These are phyloP conservation scores for Philypnodon macrostomus DNA, from an alignment of 2,797 vertebrate species.

Conservation along the genomic window DNA sequence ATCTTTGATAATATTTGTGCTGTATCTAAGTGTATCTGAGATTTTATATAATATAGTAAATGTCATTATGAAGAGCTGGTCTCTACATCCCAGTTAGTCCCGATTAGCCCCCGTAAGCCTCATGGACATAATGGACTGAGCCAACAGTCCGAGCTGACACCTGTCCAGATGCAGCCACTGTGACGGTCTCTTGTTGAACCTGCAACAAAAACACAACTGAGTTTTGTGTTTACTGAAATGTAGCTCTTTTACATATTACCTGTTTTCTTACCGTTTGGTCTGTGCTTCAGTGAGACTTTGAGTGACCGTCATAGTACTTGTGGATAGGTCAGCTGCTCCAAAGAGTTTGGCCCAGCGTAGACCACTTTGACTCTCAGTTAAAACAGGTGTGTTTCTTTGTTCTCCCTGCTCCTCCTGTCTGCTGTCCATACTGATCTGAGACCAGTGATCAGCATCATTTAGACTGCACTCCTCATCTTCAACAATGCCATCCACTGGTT, in stretches of 20 bases:
- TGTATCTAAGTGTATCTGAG: not conserved
- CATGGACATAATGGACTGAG: slow-evolving; percentile 81
- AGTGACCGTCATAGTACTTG: slow-evolving; percentile 63
- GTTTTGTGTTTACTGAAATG: too few species aligned
- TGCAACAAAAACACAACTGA: slow-evolving; percentile 4
- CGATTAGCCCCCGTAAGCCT: slow-evolving; percentile 61
- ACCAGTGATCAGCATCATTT: slow-evolving; percentile 32
- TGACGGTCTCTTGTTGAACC: slow-evolving; percentile 83
- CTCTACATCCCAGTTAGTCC: too few species aligned
- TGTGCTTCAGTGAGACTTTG: slow-evolving; percentile 40
- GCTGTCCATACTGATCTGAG: slow-evolving; percentile 48
- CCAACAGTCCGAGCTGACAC: slow-evolving; percentile 84
- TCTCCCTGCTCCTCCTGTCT: slow-evolving; percentile 42
- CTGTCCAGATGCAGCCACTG: slow-evolving; percentile 90
- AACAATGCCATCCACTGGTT: slow-evolving; percentile 73
- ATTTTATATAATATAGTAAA: too few species aligned
- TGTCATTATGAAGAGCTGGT: not conserved
- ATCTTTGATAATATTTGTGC: slow-evolving; percentile 2
- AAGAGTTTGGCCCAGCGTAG: slow-evolving; percentile 92
- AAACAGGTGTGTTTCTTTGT: slow-evolving; percentile 36
- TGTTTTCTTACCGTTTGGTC: slow-evolving; percentile 27
- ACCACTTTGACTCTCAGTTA: slow-evolving; percentile 44
- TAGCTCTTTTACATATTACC: not conserved
- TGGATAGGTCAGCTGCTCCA: slow-evolving; percentile 72
- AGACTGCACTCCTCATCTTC: slow-evolving; percentile 80